phyloP scores from a whole-genome alignment of 2,113 vertebrate species.

The Tetrax tetrax region DNA sequence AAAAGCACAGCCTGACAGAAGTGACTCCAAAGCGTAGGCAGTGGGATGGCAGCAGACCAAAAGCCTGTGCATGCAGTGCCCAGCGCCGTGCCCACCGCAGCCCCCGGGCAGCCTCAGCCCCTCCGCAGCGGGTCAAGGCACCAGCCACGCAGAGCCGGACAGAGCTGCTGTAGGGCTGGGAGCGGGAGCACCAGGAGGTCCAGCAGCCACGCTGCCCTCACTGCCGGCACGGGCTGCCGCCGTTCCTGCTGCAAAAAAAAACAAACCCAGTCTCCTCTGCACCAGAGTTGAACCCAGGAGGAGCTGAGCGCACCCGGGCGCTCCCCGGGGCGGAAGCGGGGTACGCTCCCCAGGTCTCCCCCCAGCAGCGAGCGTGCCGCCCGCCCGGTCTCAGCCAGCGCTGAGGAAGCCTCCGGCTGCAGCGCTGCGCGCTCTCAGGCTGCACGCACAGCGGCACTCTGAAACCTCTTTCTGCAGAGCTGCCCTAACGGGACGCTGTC shows the following conservation, averaged over 20 bases:
- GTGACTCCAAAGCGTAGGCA: neutral
- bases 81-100: neutral
- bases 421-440: neutral
- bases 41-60: neutral
- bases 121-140: neutral
- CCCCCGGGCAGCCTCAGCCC: neutral
- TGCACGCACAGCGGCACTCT: neutral
- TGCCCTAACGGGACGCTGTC: neutral
- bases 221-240: rapidly evolving
- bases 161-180: neutral
- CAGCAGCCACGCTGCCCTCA: neutral
- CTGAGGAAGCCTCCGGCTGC: neutral
- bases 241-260: neutral
- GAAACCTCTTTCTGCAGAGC: neutral
- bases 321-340: neutral
- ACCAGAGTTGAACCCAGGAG: neutral
- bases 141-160: neutral
- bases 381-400: rapidly evolving
- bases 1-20: neutral
- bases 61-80: rapidly evolving
- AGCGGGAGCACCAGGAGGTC: neutral
- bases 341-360: rapidly evolving
- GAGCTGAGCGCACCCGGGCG: neutral
- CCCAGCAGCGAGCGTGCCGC: neutral
- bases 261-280: rapidly evolving